Evolutionary conservation across 2,797 vertebrate species (phyloP), one percentile per base, ranked within the genome.

Genomic region (Tangara arthus): DNA sequence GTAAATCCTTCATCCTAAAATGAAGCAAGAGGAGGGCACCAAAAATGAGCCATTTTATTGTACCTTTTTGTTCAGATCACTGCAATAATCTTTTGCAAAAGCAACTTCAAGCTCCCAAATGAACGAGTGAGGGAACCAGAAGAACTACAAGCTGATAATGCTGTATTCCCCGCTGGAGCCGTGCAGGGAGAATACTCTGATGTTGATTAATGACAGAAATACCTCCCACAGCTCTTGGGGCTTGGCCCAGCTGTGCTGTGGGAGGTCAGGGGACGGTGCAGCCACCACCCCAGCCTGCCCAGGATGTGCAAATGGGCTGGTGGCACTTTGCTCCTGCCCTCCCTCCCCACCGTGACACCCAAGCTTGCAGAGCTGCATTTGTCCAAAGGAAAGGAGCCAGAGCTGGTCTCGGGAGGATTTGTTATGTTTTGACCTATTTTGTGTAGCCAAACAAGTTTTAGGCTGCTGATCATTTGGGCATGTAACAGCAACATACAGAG

Each of bases 281-380:
- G 44, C 27, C 56, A 34, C 9, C 0, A 2, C n/a, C 64, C 34
- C 34, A 78, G 49, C 34, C 41, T 32, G 52, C 32, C 13, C 13
- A n/a, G 39, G 55, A 42, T 0, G 1, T 37, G 59, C 63, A 46
- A 2, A 23, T 2, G 5, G 34, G 50, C 0, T 0, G 30, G 26
- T 4, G 6, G 75, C 32, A 34, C 20, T 16, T 28, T 16, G 26
- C 35, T 65, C 64, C 37, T 53, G 39, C 47, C 49, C 15, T 80
- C 55, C 57, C 23, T 69, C 53, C 64, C 41, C 2, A 2, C 18
- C 2, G 4, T 28, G 61, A 57, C 56, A 87, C 17, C 63, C 66
- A 23, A 27, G 24, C 32, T 63, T 77, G 26, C 59, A 61, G n/a
- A 76, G 34, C 41, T 8, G 3, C 22, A 2, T 21, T 41, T 68